Base-by-base conservation (phyloP, 1,140 invertebrate species). In the Drosophila cardini region DNA sequence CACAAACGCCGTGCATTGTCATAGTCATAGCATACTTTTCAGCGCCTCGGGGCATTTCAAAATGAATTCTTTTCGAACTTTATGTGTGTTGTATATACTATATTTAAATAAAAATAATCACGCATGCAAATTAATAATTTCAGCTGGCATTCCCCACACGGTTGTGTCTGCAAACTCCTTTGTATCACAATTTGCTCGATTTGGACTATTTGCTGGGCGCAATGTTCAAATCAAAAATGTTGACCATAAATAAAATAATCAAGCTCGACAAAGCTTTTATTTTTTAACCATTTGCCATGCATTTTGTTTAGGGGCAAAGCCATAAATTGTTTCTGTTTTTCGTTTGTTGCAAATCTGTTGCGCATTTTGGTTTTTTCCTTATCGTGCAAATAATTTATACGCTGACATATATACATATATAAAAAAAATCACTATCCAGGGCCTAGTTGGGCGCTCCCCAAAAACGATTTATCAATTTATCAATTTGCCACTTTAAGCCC, bases 41-140 rank as follows among this genome's bases (percentile, higher is more conserved):
- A 89, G 61, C 53, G 69, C 83, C 80, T 63, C 38, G 50, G 76
- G 83, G 67, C 72, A 83, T 72, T 65, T 76, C 70, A 82, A 86
- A 83, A 85, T 76, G 64, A 15, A 80, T 64, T 78, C 16, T 61
- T 57, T 10, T 46, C 43, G 6, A 15, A 36, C 18, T 50, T 42
- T 15, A 45, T 60, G 21, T 67, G 63, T 43, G 21, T 58, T 26
- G 21, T 26, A 26, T 26, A 26, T 4, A 26, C 21, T 26, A 60
- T 79, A 76, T 87, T 83, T 86, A 76, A 82, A 86, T 79, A 80
- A 87, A 86, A 86, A 87, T 87, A 86, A 86, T 86, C 84, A 80
- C 84, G 89, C 83, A 87, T 87, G 83, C 79, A 87, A 87, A 87
- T 87, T 83, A 87, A 87, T 87, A 87, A 87, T 83, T 87, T 87